Evolutionary conservation across 2,888 invertebrate species (phyloP), one percentile per base, ranked within the genome.

Genomic region (Sphaerophoria rueppellii): DNA sequence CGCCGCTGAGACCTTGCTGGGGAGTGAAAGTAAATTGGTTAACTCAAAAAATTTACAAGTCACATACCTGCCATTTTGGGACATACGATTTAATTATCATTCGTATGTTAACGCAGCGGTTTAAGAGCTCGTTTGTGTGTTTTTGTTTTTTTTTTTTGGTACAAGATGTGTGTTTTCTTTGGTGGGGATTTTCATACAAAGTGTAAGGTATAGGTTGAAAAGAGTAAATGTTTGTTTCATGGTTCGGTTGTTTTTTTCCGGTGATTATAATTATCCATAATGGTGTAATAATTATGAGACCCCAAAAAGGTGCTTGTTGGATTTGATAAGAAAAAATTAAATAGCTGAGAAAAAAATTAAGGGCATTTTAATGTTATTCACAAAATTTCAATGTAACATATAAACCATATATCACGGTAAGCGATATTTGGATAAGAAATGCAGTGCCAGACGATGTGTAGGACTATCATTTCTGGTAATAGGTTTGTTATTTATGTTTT

Each of bases 11-110:
- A 80, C 73, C 81, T 76, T 85, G 85, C 67, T 76, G 69, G 70
- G 81, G 81, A 85, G 85, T 85, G 85, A 85, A 85, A 85, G 85
- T 85, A 85, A 81, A 81, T 81, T 77, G 58, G 80, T 76, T 81
- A 69, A 48, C 35, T 71, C 61, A 55, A 67, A 57, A 65, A 46
- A 37, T 11, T 63, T 32, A 70, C 32, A 40, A 43, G 55, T 46
- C 55, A 72, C 61, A 61, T 60, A 61, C 74, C 24, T 24, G 24
- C 24, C 67, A 70, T 69, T 71, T 32, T 34, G 58, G 54, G 73
- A 40, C 80, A 71, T 40, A 40, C 48, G 67, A 73, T 69, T 70
- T 35, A 52, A 60, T 12, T 72, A 50, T 58, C 11, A 14, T 11
- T 16, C 6, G 12, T 48, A 46, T 57, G 50, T 54, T 54, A 55